Base-by-base conservation (phyloP, 1,140 invertebrate genomes). In the Trichonephila clavata region DNA sequence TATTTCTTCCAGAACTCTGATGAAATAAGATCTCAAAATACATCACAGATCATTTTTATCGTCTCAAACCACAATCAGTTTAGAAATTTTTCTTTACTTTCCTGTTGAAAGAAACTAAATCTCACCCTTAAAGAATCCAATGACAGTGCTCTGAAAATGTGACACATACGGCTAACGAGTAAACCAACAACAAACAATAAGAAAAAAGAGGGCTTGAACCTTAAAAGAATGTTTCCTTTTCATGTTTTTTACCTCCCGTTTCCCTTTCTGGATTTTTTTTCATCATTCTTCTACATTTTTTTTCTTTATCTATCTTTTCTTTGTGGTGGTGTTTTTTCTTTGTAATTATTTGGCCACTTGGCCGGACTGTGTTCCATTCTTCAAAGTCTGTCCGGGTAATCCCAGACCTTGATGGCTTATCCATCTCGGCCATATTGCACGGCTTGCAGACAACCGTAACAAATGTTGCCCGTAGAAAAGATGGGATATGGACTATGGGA, bases 311-410 rank as follows among this genome's bases (percentile, higher is more conserved):
- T 93, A 65, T 90, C 77, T 86, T 89, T 71, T n/a, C 71, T 63
- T 84, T 89, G 50, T 90, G 86, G 87, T 84, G 87, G 80, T 32
- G 63, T 59, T 86, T 87, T 93, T 93, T 93, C 84, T 93, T 90
- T 92, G 93, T 90, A 86, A 89, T 94, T 90, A 90, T 94, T 89
- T 94, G 87, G 77, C 83, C 87, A 90, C 87, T 94, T 94, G 93
- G 87, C 61, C 32, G 27, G 77, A 39, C 63, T 18, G 57, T 61
- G 86, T 83, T 68, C 93, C 93, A 94, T 94, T 94, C 87, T 89
- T 94, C 93, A 94, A 94, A 89, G 86, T 90, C 86, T 89, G 86
- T 83, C 80, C 60, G 77, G 27, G 93, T 94, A 94, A 94, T 94
- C 87, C 93, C 10, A 80, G 24, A 21, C 77, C 86, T 89, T 94